These are phyloP conservation scores for Cheilinus undulatus DNA, from an alignment of 2,113 vertebrate genomes.

Conservation along the genomic window DNA sequence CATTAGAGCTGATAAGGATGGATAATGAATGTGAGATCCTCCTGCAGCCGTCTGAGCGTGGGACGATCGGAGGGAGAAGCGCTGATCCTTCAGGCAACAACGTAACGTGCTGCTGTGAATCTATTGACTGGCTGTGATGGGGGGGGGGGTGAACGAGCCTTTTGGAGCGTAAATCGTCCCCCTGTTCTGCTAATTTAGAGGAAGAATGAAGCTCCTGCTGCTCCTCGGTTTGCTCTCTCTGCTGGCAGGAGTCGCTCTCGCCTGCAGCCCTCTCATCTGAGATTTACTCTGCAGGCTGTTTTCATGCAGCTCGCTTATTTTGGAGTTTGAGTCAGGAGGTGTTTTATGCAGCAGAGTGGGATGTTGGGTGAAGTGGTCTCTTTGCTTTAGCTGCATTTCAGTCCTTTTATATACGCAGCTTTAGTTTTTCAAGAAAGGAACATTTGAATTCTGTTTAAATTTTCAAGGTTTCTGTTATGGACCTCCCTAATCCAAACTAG, in stretches of 20 bases:
- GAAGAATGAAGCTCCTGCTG: slow-evolving; percentile 52
- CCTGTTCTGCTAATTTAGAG: slow-evolving; percentile 54
- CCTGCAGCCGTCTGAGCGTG: slow-evolving; percentile 11
- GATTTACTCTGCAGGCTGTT: slow-evolving; percentile 38
- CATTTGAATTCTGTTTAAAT: no score
- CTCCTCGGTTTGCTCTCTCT: slow-evolving; percentile 24
- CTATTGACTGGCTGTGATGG: slow-evolving; percentile 34
- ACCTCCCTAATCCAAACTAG: no score
- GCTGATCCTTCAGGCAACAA: slow-evolving; percentile 35
- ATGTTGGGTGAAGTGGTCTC: slow-evolving; percentile 1
- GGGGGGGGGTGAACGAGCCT: slow-evolving; percentile 22
- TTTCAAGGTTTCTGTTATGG: no score
- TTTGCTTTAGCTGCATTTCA: background rate
- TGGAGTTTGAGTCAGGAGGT: slow-evolving; percentile 2
- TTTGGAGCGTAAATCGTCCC: slow-evolving; percentile 28
- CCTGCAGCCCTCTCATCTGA: slow-evolving; percentile 13
- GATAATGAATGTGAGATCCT: slow-evolving; percentile 48
- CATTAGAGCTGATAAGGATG: slow-evolving; percentile 49
- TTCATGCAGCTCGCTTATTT: slow-evolving; percentile 6
- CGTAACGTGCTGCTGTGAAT: slow-evolving; percentile 16
- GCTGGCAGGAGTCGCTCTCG: slow-evolving; percentile 43
- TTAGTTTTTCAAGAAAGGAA: no score
- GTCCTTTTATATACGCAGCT: no score
- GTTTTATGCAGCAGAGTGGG: slow-evolving; percentile 26
- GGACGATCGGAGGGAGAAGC: slow-evolving; percentile 24